A percentile compares a stretch with the other conserved stretches of the same genome.
phyloP scores from a whole-genome alignment of 2,888 invertebrate species.

The Entomobrya proxima region DNA sequence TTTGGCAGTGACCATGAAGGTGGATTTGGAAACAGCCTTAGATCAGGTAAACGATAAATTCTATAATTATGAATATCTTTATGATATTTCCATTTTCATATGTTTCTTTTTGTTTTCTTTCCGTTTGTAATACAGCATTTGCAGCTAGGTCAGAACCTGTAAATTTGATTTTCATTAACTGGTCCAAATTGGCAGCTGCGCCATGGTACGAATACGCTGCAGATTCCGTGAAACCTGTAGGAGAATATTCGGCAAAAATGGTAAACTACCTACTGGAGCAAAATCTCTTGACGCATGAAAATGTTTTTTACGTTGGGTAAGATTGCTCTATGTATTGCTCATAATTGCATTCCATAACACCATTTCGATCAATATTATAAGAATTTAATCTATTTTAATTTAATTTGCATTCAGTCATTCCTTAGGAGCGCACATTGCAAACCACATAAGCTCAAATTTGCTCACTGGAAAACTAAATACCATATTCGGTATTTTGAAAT shows the following conservation, averaged over 20 bases:
- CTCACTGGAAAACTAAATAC: conserved; percentile 77
- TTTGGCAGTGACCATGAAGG: conserved; percentile 65
- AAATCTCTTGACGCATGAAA: conserved; percentile 79
- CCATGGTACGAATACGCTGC: conserved; percentile 82
- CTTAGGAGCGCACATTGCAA: conserved; percentile 83
- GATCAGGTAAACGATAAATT: too few relatives aligned
- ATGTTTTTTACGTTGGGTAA: conserved; percentile 81
- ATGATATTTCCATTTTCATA: not conserved
- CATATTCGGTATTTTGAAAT: conserved; percentile 64
- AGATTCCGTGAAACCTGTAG: conserved; percentile 82
- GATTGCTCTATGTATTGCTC: too few relatives aligned
- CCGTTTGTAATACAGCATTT: conserved; percentile 79
- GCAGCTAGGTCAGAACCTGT: conserved; percentile 80
- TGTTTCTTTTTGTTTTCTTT: not conserved
- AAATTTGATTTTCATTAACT: conserved; percentile 82
- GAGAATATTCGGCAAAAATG: conserved; percentile 81
- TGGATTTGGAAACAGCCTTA: conserved; percentile 49
- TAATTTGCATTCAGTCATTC: too few relatives aligned
- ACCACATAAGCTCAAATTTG: conserved; percentile 81
- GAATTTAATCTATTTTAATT: too few relatives aligned
- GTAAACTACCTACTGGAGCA: conserved; percentile 82
- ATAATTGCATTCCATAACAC: too few relatives aligned
- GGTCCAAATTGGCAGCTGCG: conserved; percentile 81
- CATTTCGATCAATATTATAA: too few relatives aligned
- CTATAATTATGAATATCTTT: not conserved